A percentile compares a stretch with the other conserved stretches of the same genome.
Conservation (phyloP, 2,113 vertebrate species). For the Romanogobio albipinnatus region DNA sequence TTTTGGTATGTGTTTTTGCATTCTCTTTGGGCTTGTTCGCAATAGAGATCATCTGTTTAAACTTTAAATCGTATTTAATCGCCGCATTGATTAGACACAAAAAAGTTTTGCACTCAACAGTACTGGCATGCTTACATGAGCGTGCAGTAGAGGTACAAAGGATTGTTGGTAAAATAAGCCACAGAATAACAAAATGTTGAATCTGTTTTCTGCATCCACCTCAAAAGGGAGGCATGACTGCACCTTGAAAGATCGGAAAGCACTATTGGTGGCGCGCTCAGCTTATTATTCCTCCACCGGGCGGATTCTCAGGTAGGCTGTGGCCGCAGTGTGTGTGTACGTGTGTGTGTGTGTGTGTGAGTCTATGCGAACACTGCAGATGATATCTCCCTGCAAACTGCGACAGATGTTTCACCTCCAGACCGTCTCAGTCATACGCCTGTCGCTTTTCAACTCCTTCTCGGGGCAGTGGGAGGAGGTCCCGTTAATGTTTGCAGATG, state of each 20-base stretch:
- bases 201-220: not conserved
- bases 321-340: conserved; percentile 10
- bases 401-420: conserved; percentile 58
- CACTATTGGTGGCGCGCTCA: not conserved
- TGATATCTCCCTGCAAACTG: conserved; percentile 52
- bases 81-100: not conserved
- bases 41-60: not conserved
- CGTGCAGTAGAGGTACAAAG: not conserved
- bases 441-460: not conserved
- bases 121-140: not conserved
- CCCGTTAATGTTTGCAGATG: not conserved
- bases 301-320: conserved; percentile 46
- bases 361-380: conserved; percentile 42
- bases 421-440: conserved; percentile 1
- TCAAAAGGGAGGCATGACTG: not conserved
- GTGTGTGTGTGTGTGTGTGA: conserved; percentile 13
- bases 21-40: not conserved
- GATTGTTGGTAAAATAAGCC: not conserved
- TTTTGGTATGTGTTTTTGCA: conserved; percentile 34
- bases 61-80: conserved; percentile 20
- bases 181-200: not conserved
- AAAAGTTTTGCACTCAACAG: conserved; percentile 5
- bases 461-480: not conserved
- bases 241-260: not conserved
- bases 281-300: conserved; percentile 30